These are phyloP conservation scores for Poecilia latipinna DNA, from an alignment of 2,113 vertebrate species.

Conservation along the genomic window DNA sequence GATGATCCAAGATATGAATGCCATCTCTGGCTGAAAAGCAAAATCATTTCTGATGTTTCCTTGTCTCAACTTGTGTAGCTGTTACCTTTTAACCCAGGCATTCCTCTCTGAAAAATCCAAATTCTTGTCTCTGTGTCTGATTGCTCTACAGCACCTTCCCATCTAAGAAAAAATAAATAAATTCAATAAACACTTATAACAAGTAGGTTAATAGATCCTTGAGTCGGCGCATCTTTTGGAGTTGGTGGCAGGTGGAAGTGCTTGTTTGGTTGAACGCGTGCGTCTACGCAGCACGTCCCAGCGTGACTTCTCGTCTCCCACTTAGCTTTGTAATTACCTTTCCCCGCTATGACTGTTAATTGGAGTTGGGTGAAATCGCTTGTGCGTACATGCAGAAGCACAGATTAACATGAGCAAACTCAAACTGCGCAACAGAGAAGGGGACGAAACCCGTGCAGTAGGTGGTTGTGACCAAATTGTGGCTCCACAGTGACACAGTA, in stretches of 20 bases:
- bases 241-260: conserved; percentile 19
- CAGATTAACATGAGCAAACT: conserved; percentile 19
- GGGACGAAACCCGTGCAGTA: conserved; percentile 1
- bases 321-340: conserved; percentile 68
- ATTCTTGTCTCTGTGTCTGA: neutral
- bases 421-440: conserved; percentile 19
- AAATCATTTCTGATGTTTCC: neutral
- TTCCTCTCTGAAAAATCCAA: neutral
- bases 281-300: conserved; percentile 40
- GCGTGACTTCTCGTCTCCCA: conserved; percentile 59
- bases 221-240: conserved; percentile 27
- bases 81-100: neutral
- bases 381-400: conserved; percentile 28
- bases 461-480: conserved; percentile 50
- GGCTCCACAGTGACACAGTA: conserved; percentile 33
- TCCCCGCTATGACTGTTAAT: conserved; percentile 65
- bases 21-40: conserved; percentile 17
- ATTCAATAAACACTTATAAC: neutral
- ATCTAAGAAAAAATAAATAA: neutral
- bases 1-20: conserved; percentile 26
- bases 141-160: neutral
- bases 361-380: conserved; percentile 50
- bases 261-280: conserved; percentile 25
- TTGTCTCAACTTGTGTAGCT: neutral
- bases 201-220: conserved; percentile 22